Percentiles rank a stretch among this genome's conserved stretches.
Evolutionary conservation across 35 echinoderm and acorn worm genomes (phyloP).

Genomic region (Lytechinus variegatus): DNA sequence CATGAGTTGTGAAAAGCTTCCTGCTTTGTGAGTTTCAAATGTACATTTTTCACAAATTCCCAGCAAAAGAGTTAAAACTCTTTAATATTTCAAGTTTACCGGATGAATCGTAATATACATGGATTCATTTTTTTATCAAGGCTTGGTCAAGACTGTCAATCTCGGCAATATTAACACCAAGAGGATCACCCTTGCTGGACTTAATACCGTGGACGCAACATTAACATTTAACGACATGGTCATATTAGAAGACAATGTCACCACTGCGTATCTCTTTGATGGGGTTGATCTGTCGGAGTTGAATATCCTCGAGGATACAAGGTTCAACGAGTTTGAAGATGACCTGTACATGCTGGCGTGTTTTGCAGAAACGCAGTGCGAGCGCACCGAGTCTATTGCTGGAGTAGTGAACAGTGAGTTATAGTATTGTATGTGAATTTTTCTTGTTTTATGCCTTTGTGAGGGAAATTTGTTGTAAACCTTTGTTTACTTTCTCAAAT

Average conservation of each 20-base stretch:
- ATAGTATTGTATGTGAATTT: too few species aligned
- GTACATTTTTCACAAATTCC: too few species aligned
- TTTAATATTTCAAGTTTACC: too few species aligned
- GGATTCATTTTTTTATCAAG: neutral
- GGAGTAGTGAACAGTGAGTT: slow-evolving; percentile 47
- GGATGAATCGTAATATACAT: too few species aligned
- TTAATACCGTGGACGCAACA: neutral
- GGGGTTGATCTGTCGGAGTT: slow-evolving; percentile 35
- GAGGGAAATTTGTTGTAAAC: too few species aligned
- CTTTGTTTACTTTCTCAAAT: too few species aligned
- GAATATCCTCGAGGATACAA: too few species aligned
- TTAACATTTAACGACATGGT: slow-evolving; percentile 42
- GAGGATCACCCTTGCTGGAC: neutral
- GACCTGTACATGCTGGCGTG: neutral
- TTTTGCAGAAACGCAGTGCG: slow-evolving; percentile 27
- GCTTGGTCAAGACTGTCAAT: slow-evolving; percentile 20
- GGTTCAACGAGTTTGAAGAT: neutral
- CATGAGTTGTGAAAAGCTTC: too few species aligned
- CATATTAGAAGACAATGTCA: neutral
- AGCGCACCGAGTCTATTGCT: slow-evolving; percentile 18
- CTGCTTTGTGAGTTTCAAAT: too few species aligned
- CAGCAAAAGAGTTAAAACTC: too few species aligned
- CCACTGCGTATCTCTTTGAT: slow-evolving; percentile 35
- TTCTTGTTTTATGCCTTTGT: too few species aligned
- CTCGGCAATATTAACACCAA: neutral